Evolutionary conservation across 2,113 vertebrate species (phyloP).

Genomic region (Sinocyclocheilus anshuiensis): DNA sequence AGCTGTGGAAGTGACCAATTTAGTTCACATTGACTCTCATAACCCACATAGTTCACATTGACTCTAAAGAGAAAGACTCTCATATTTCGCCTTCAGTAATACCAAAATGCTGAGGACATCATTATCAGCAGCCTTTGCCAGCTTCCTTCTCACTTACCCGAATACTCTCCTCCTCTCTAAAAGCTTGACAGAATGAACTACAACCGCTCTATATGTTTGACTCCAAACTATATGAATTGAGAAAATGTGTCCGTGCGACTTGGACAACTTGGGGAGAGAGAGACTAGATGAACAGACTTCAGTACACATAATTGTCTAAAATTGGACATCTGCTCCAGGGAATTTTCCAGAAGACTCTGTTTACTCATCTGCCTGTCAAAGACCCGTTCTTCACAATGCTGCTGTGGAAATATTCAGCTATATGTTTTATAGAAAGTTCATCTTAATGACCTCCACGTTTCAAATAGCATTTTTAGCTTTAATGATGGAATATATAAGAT

Average conservation of each 20-base stretch:
- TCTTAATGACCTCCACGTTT: not conserved
- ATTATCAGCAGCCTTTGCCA: not conserved
- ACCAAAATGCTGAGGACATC: slow-evolving; percentile 23
- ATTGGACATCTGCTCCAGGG: slow-evolving; percentile 37
- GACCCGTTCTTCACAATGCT: not conserved
- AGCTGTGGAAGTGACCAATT: slow-evolving; percentile 16
- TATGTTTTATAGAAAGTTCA: not conserved
- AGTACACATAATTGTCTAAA: slow-evolving; percentile 31
- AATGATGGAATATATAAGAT: not conserved
- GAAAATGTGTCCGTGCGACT: not conserved
- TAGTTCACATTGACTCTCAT: not conserved
- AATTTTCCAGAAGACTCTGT: slow-evolving; percentile 20
- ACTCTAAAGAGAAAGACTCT: not conserved
- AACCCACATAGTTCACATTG: not conserved
- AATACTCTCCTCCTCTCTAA: slow-evolving; percentile 48
- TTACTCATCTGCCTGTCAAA: not conserved
- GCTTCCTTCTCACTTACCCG: slow-evolving; percentile 39
- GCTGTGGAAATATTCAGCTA: slow-evolving; percentile 21
- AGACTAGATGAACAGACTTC: slow-evolving; percentile 7
- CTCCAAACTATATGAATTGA: not conserved
- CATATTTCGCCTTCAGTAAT: slow-evolving; percentile 21
- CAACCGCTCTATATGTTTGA: not conserved
- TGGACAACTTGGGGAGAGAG: not conserved
- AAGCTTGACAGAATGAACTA: not conserved
- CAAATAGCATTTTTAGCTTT: not conserved